Base-by-base conservation (phyloP, 2,113 vertebrate genomes). In the Gorilla gorilla region DNA sequence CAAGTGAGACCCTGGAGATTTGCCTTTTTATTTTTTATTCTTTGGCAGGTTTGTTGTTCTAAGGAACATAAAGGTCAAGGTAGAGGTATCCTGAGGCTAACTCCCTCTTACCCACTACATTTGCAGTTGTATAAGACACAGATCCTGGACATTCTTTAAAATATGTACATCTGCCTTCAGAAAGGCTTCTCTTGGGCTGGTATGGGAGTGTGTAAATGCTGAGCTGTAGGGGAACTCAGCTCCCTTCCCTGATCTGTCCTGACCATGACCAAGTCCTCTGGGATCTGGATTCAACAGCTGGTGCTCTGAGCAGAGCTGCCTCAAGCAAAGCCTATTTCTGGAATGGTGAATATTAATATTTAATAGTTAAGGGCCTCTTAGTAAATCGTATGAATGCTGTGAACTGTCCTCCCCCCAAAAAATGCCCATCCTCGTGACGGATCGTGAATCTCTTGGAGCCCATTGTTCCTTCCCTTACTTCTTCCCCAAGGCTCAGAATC, bases 1-100 rank as follows among this genome's bases (percentile, higher is more conserved):
- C 40, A 9, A 64, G 66, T 30, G 70, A 95, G 88, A 50, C 40
- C 89, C 83, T 94, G 83, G 72, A 73, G 59, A 96, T 52, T 48
- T 81, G 81, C 87, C 64, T 76, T 92, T 84, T 91, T 64, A 38
- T 59, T 80, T 87, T 90, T 64, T 30, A 9, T 27, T 23, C 64
- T 94, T 61, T 55, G 52, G 14, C 78, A 88, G 38, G 23, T 93
- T 93, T 93, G 43, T 83, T 90, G 30, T 86, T 93, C n/a, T 86
- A 43, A 96, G 64, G 40, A 96, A 14, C 12, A 57, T 68, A 90
- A 90, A 96, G 70, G 52, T 87, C 82, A 55, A 2, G 40, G 48
- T 52, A 61, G 75, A 86, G n/a, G 45, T 64, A 78, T 45, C 80
- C n/a, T 82, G 17, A 89, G 27, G n/a, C 68, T 22, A 13, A 76